Conservation (phyloP, 2,888 invertebrate species). For the Zeuzera pyrina region DNA sequence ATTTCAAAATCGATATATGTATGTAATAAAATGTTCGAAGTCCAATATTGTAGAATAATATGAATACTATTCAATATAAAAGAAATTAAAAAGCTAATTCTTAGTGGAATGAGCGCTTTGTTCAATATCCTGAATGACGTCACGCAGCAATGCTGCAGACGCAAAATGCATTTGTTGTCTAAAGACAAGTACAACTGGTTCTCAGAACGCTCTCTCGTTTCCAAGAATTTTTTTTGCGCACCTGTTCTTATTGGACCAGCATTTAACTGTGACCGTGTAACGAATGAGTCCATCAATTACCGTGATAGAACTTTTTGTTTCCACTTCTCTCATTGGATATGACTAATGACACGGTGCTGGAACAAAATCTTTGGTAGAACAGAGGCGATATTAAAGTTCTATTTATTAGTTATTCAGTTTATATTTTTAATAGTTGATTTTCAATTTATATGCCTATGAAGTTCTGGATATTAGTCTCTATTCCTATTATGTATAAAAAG, state of each 20-base stretch:
- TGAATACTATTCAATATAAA: no score
- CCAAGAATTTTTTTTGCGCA: constrained; percentile 45
- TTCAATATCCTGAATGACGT: constrained; percentile 35
- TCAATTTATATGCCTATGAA: no score
- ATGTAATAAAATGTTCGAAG: no score
- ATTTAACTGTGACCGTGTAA: constrained; percentile 42
- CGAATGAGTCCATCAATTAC: constrained; percentile 49
- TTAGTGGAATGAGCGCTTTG: no score
- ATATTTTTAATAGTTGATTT: no score
- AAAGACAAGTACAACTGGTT: constrained; percentile 36
- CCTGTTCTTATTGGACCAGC: constrained; percentile 47
- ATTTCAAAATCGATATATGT: no score
- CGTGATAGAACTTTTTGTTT: constrained; percentile 35
- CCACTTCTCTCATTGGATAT: constrained; percentile 7
- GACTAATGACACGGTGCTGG: background rate
- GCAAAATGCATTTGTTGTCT: constrained; percentile 24
- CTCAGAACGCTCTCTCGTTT: constrained; percentile 45
- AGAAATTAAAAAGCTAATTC: no score
- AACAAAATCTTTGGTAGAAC: background rate
- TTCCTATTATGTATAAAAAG: no score
- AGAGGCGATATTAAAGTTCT: background rate
- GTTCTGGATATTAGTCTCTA: no score
- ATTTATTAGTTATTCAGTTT: background rate
- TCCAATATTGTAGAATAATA: no score
- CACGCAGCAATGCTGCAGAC: constrained; percentile 28